These are phyloP conservation scores for Elysia chlorotica DNA, from an alignment of 1,140 invertebrate species.

Conservation along the genomic window DNA sequence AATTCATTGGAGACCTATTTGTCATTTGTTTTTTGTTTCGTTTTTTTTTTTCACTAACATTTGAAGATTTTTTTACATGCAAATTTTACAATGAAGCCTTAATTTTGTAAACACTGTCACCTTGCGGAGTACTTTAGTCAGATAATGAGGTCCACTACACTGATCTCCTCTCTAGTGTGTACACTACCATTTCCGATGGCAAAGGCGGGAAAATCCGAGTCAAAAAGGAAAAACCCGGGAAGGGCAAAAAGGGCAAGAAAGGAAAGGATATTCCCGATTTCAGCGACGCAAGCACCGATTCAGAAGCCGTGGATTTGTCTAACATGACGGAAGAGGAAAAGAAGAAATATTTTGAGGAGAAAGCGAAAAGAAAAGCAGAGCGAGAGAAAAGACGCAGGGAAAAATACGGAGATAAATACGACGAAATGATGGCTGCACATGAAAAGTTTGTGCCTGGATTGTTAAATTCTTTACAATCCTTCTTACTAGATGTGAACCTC, in stretches of 20 bases:
- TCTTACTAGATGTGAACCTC: no score
- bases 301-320: slow-evolving; percentile 55
- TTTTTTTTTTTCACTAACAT: neutral
- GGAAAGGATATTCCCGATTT: slow-evolving; percentile 31
- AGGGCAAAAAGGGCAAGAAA: slow-evolving; percentile 29
- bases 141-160: no score
- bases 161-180: no score
- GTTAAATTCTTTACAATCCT: no score
- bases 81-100: neutral
- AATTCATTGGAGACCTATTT: no score
- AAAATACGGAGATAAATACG: slow-evolving; percentile 62
- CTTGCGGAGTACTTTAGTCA: no score
- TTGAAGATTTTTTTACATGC: no score
- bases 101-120: no score
- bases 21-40: neutral
- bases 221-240: slow-evolving; percentile 47
- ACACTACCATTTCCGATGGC: slow-evolving; percentile 51
- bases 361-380: slow-evolving; percentile 46
- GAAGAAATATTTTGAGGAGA: slow-evolving; percentile 49
- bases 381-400: slow-evolving; percentile 51
- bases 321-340: slow-evolving; percentile 61
- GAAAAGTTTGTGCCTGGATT: slow-evolving; percentile 48
- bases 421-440: slow-evolving; percentile 56
- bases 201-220: slow-evolving; percentile 51
- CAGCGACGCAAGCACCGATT: slow-evolving; percentile 53